These are phyloP conservation scores for Harmothoe impar DNA, from an alignment of 2,888 invertebrate genomes.

Conservation along the genomic window DNA sequence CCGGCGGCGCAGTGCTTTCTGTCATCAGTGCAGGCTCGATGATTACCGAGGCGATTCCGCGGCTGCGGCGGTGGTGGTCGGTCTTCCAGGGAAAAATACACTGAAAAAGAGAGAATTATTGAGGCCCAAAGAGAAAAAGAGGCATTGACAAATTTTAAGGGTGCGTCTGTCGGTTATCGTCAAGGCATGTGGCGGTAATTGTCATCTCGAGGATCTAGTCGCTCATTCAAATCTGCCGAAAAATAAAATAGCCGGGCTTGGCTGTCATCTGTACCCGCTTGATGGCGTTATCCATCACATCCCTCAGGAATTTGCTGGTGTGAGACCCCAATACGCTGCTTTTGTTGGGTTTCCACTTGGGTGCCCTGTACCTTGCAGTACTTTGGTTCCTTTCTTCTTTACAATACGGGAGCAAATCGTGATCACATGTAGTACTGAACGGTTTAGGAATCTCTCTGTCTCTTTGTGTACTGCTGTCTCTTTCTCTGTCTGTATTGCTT, in stretches of 20 bases:
- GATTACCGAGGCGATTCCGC: not conserved
- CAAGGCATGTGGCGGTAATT: not conserved
- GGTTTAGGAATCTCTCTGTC: too few relatives aligned
- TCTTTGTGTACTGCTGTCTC: too few relatives aligned
- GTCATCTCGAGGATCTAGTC: constrained; percentile 5
- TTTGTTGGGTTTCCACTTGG: not conserved
- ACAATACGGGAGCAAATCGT: too few relatives aligned
- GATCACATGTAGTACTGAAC: too few relatives aligned
- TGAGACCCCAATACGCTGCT: not conserved
- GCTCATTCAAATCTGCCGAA: not conserved
- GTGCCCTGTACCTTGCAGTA: not conserved
- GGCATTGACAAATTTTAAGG: constrained; percentile 40
- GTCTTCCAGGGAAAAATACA: not conserved
- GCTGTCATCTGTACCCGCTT: not conserved
- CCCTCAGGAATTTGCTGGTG: not conserved
- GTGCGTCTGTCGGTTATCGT: not conserved
- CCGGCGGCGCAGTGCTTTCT: not conserved
- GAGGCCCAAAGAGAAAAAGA: constrained; percentile 8
- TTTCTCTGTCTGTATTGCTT: too few relatives aligned
- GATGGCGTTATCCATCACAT: not conserved
- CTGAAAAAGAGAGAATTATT: not conserved
- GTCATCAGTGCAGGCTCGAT: not conserved
- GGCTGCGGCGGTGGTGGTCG: not conserved
- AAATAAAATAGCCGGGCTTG: not conserved
- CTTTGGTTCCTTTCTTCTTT: too few relatives aligned